Percentiles rank a stretch among this genome's conserved stretches.
Evolutionary conservation across 2,113 vertebrate genomes (phyloP).

Genomic region (Elephas maximus): DNA sequence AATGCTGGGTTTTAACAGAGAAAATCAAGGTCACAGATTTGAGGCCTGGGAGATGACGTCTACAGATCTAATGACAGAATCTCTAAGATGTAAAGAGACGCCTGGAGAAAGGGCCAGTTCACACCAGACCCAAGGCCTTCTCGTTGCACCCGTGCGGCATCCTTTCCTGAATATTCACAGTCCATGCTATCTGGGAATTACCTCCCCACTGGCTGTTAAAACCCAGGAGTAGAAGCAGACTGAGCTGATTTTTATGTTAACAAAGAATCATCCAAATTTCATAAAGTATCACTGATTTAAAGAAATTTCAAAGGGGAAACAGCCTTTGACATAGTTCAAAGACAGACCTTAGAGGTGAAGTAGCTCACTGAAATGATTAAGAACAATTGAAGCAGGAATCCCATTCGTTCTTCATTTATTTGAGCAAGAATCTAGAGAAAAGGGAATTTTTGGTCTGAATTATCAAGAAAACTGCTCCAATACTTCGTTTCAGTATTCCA

Average conservation of each 20-base stretch:
- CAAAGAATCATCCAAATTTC: neutral
- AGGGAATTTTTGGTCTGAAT: neutral
- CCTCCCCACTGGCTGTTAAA: neutral
- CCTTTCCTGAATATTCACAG: neutral
- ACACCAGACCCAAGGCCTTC: neutral
- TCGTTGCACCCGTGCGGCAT: neutral
- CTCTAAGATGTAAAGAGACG: neutral
- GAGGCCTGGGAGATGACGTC: neutral
- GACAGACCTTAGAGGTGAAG: neutral
- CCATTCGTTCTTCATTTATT: neutral
- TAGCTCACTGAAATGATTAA: neutral
- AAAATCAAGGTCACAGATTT: slow-evolving; percentile 12
- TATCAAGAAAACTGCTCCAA: neutral
- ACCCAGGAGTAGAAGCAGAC: neutral
- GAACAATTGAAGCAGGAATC: neutral
- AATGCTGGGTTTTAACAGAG: neutral
- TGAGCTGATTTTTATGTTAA: neutral
- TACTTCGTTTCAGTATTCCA: neutral
- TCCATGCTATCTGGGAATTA: neutral
- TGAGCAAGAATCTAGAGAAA: neutral
- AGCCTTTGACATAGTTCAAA: neutral
- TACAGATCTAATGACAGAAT: neutral
- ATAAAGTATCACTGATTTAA: neutral
- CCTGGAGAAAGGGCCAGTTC: neutral
- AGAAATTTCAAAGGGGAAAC: neutral